These are phyloP conservation scores for Mechanitis mazaeus DNA, from an alignment of 2,888 invertebrate genomes.

Conservation along the genomic window DNA sequence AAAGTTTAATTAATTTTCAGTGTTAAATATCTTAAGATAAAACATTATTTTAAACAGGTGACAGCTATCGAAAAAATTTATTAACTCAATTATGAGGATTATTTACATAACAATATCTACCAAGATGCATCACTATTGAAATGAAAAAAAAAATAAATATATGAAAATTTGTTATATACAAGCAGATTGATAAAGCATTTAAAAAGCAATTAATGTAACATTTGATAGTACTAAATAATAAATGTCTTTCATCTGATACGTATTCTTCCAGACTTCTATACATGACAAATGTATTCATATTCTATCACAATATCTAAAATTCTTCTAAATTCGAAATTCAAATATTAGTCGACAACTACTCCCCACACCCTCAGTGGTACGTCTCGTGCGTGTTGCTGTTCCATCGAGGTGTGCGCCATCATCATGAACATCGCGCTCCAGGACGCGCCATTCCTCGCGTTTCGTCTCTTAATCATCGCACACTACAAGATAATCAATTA, in stretches of 20 bases:
- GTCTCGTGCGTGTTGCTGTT: constrained; percentile 84
- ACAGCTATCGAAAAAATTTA: no score
- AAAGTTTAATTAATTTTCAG: not conserved
- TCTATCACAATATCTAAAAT: no score
- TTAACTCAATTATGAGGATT: no score
- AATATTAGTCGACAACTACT: not conserved
- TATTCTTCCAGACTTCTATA: not conserved
- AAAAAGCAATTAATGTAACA: no score
- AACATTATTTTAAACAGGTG: no score
- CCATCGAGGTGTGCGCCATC: constrained; percentile 93
- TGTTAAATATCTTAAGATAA: not conserved
- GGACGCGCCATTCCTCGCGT: constrained; percentile 92
- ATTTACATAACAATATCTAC: no score
- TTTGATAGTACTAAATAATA: no score
- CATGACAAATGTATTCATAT: not conserved
- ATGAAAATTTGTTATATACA: no score
- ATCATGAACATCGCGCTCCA: constrained; percentile 90
- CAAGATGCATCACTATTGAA: no score
- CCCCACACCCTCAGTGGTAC: constrained; percentile 53
- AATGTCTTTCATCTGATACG: not conserved
- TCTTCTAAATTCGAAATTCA: constrained; percentile 2
- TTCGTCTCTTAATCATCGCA: constrained; percentile 89
- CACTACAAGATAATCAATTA: constrained; percentile 93
- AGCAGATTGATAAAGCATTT: no score
- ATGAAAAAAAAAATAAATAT: no score